phyloP scores from a whole-genome alignment of 2,113 vertebrate species.

The Passer domesticus region DNA sequence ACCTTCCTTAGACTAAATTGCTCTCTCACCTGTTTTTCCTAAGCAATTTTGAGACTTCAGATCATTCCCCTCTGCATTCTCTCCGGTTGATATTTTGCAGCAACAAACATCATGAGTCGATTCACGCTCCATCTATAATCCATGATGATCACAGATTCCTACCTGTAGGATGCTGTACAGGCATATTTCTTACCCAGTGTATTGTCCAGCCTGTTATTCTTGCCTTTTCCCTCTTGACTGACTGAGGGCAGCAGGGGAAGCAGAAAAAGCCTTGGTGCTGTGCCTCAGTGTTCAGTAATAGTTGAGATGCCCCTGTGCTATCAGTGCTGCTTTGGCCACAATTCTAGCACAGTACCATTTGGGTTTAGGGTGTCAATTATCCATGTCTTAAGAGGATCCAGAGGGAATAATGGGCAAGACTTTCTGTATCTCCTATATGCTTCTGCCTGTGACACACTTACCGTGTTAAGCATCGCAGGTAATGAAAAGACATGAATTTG shows the following conservation, averaged over 20 bases:
- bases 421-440: neutral
- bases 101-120: neutral
- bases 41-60: neutral
- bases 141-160: neutral
- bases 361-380: neutral
- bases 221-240: neutral
- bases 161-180: neutral
- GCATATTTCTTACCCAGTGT: neutral
- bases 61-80: neutral
- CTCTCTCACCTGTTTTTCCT: neutral
- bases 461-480: neutral
- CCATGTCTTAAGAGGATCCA: neutral
- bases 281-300: neutral
- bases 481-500: neutral
- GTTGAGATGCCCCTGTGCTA: neutral
- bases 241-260: neutral
- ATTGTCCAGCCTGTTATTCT: neutral
- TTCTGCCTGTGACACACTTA: neutral
- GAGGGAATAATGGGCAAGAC: neutral
- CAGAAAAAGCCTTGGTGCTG: neutral
- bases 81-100: neutral
- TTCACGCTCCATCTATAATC: rapidly evolving
- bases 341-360: neutral
- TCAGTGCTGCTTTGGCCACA: neutral
- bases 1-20: neutral